Evolutionary conservation across 2,888 invertebrate species (phyloP).

Genomic region (Tenthredo mesomela): DNA sequence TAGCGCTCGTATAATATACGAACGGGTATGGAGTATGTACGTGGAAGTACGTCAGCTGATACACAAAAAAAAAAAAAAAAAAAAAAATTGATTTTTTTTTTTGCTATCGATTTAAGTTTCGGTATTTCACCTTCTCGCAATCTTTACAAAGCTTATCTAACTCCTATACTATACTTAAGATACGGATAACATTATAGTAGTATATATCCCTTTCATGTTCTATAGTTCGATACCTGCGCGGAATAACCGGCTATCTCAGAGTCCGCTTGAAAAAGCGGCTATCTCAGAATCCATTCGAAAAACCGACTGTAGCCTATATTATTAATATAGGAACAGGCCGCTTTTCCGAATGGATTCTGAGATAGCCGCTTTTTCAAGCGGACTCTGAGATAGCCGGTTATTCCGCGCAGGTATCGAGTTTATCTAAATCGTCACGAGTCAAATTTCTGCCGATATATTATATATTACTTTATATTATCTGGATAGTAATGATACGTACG

Average conservation of each 20-base stretch:
- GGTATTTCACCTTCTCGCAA: neutral
- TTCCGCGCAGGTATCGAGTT: too few species aligned
- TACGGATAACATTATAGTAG: neutral
- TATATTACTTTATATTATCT: neutral
- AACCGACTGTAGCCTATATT: too few species aligned
- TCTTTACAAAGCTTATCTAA: neutral
- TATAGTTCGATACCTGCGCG: too few species aligned
- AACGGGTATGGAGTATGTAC: neutral
- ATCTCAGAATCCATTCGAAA: too few species aligned
- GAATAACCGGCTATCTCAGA: too few species aligned
- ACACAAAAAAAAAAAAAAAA: too few species aligned
- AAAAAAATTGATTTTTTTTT: neutral
- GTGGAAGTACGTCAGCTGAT: neutral
- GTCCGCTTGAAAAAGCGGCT: too few species aligned
- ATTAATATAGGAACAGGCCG: too few species aligned
- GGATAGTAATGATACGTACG: neutral
- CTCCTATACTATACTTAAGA: neutral
- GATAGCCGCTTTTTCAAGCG: too few species aligned
- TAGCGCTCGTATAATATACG: neutral
- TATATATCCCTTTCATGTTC: neutral
- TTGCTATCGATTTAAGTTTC: neutral
- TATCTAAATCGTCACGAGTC: neutral
- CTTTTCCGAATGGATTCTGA: too few species aligned
- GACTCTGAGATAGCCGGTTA: too few species aligned
- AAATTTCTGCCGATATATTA: neutral